Base-by-base conservation (phyloP, 2,888 invertebrate species). In the Lasiommata megera region DNA sequence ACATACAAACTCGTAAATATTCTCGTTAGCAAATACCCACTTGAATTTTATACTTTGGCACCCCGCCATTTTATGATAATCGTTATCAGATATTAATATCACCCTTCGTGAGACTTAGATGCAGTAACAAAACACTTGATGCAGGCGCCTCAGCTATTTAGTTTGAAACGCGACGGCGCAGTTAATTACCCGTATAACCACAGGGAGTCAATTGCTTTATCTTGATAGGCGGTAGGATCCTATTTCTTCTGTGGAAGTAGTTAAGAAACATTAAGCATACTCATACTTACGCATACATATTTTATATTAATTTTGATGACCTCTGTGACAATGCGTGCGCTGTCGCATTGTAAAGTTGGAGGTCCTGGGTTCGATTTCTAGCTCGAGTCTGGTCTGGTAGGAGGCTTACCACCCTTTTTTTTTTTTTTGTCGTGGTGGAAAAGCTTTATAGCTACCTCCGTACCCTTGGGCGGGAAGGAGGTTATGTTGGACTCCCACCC, bases 111-210 rank as follows among this genome's bases (percentile, higher is more conserved):
- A n/a, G 1, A 12, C 1, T n/a, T 37, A 18, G 41, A 46, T 23
- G 47, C 46, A 43, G 56, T 58, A 70, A 66, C 65, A 61, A 64
- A 67, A 55, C 69, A 76, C 74, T 78, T 74, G 73, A 80, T 80
- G 73, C 76, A 70, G 79, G 77, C 78, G 72, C 74, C 76, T 62
- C 56, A 52, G 58, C 56, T 66, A 62, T 61, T 63, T 57, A 66
- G 63, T 74, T 72, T 61, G 60, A 68, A 65, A 72, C 67, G 65
- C 70, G 71, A 68, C 67, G 65, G 63, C 67, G 64, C 71, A 77
- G 75, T 80, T 86, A 89, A 89, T 89, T 88, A 88, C 89, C 89
- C 89, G 85, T 85, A 90, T 89, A 79, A 60, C 82, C 66, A 74
- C 82, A 71, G 87, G 88, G 77, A 74, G 82, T 77, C 88, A 83